Evolutionary conservation across 1,140 invertebrate species (phyloP), one percentile per base, ranked within the genome.

Genomic region (Pseudomyrmex gracilis): DNA sequence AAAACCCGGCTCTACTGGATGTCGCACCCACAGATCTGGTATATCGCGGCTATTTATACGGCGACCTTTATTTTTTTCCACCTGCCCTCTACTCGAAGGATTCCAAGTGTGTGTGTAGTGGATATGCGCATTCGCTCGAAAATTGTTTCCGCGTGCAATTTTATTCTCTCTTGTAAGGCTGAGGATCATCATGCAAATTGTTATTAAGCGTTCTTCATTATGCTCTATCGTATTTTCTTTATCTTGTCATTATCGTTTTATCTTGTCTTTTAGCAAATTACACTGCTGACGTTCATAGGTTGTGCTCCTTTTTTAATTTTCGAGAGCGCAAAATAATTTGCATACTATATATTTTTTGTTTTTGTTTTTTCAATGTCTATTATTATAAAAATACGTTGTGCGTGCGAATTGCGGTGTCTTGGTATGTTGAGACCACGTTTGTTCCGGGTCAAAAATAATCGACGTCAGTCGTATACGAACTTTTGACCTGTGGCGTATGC

Each of bases 391-490:
- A 58, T 57, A 12, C 9, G 43, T 9, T 13, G 20, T 20, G 20
- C 7, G 17, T 2, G n/a, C 13, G 8, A 34, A 9, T 49, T 17
- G 55, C 47, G 49, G 13, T 45, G 60, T 15, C 15, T 43, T 1
- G 63, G 82, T 17, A 84, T 87, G 76, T 51, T 58, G 55, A 80
- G 70, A 66, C 55, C 45, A 34, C 53, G 51, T 43, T 66, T 60
- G 89, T 93, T 93, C 93, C 92, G 92, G 91, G 90, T 92, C 92
- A 90, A 92, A 93, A 93, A 93, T 93, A 93, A 92, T 92, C 89
- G 87, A 88, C 83, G 82, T 87, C 85, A 86, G 92, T 92, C 91
- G 92, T 91, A 90, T 91, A 90, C 90, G 92, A 93, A 93, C 92
- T 93, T 91, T 93, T 90, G 92, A 93, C 93, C 91, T 91, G 90